Conservation (phyloP, 2,113 vertebrate species). For the Oryzias celebensis region DNA sequence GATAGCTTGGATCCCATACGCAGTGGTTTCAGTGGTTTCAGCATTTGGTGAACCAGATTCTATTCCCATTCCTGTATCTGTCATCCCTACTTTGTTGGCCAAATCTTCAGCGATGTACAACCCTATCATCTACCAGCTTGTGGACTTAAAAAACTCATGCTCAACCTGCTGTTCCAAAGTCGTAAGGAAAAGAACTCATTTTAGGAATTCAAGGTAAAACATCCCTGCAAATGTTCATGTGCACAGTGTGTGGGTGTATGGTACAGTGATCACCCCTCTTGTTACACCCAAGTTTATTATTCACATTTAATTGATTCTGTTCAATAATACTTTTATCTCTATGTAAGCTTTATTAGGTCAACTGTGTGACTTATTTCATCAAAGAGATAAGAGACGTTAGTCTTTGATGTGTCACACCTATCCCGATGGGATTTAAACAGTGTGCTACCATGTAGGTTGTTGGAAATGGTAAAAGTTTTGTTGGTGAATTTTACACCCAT, state of each 20-base stretch:
- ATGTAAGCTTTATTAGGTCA: no score
- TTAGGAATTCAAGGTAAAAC: conserved; percentile 81
- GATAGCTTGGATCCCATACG: conserved; percentile 94
- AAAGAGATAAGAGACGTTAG: no score
- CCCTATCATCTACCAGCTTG: conserved; percentile 94
- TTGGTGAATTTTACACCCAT: no score
- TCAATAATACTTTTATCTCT: no score
- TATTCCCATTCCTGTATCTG: conserved; percentile 86
- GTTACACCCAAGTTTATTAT: no score
- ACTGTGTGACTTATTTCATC: no score
- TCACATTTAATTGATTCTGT: no score
- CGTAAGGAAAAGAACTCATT: conserved; percentile 74
- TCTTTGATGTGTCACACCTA: no score
- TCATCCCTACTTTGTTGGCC: conserved; percentile 89
- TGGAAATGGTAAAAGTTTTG: no score
- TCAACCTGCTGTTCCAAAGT: conserved; percentile 63
- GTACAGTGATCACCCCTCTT: no score
- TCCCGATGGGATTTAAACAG: no score
- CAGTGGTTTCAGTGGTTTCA: conserved; percentile 90
- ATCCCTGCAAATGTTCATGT: not conserved
- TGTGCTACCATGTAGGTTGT: no score
- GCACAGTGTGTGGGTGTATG: not conserved
- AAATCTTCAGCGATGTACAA: conserved; percentile 98
- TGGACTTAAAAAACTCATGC: conserved; percentile 82
- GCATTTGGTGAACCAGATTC: conserved; percentile 88